Conservation (phyloP, 2,797 vertebrate species). For the Poeciliopsis paucimaculata region DNA sequence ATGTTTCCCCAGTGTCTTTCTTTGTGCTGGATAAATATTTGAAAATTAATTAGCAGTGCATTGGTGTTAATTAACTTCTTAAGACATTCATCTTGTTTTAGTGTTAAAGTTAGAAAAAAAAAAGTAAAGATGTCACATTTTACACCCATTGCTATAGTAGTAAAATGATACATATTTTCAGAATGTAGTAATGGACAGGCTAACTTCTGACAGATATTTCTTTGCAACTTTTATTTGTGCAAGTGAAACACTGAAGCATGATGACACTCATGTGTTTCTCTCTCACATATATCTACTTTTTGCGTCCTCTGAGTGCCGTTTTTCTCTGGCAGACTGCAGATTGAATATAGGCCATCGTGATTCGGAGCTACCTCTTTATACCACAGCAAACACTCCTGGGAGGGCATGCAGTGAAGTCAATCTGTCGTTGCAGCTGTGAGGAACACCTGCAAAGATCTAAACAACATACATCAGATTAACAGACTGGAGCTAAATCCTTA, state of each 20-base stretch:
- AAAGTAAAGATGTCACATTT: background rate
- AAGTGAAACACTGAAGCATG: background rate
- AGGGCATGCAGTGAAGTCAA: constrained; percentile 24
- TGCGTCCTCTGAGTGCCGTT: background rate
- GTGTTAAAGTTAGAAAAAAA: background rate
- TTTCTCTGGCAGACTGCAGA: constrained; percentile 2
- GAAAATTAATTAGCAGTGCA: background rate
- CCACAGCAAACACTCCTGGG: constrained; percentile 43
- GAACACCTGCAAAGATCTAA: constrained; percentile 60
- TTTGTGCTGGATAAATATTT: background rate
- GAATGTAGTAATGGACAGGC: too few species aligned
- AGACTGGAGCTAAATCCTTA: background rate
- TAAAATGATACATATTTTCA: background rate
- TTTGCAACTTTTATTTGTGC: background rate
- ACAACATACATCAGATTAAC: constrained; percentile 25
- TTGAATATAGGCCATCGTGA: constrained; percentile 22
- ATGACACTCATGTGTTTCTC: background rate
- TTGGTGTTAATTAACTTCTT: background rate
- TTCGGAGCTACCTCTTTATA: constrained; percentile 19
- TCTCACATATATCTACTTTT: background rate
- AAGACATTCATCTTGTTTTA: background rate
- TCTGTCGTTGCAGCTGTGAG: constrained; percentile 62
- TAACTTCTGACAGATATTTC: too few species aligned
- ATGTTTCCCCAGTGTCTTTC: background rate
- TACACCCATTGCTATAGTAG: background rate